These are phyloP conservation scores for Eulacestoma nigropectus DNA, from an alignment of 2,113 vertebrate species.

Conservation along the genomic window DNA sequence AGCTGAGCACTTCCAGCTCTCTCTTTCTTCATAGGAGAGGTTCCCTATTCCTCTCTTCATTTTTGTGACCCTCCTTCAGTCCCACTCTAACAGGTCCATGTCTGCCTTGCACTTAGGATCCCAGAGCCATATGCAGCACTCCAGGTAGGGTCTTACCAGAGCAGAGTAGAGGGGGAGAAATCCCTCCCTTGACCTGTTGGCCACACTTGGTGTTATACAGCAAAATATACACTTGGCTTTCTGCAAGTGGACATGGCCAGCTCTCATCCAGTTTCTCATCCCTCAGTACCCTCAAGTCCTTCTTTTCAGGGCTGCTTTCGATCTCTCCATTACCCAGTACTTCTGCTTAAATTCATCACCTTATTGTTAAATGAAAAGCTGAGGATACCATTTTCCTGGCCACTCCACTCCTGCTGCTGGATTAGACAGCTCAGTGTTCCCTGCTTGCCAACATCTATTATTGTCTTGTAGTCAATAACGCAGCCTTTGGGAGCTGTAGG, in stretches of 20 bases:
- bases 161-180: not conserved
- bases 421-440: not conserved
- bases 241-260: accelerated
- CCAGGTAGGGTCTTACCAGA: not conserved
- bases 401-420: not conserved
- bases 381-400: not conserved
- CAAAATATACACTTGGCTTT: not conserved
- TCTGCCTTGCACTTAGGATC: not conserved
- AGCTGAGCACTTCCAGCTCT: not conserved
- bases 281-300: too few species aligned
- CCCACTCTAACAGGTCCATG: not conserved
- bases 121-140: not conserved
- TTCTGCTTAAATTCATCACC: not conserved
- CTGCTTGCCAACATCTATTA: not conserved
- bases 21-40: not conserved
- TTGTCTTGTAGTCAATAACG: accelerated
- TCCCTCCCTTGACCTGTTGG: not conserved
- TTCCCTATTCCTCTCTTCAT: not conserved
- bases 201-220: not conserved
- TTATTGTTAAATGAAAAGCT: not conserved
- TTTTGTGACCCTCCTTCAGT: not conserved
- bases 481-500: not conserved
- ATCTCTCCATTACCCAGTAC: not conserved
- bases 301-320: not conserved
- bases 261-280: not conserved